These are phyloP conservation scores for Epirrhoe tristata DNA, from an alignment of 2,888 invertebrate genomes.

Conservation along the genomic window DNA sequence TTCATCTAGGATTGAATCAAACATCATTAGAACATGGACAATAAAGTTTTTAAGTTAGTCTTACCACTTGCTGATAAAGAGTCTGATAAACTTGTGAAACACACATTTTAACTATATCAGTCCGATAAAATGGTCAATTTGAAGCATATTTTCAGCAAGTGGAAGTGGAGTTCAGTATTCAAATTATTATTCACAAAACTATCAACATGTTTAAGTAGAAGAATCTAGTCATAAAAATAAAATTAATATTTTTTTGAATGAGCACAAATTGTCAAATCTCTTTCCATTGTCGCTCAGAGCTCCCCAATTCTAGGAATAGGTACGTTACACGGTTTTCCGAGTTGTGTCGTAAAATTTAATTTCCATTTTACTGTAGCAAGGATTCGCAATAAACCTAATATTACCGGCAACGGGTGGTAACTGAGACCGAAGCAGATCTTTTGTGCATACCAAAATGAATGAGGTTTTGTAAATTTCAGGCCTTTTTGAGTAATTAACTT, in stretches of 20 bases:
- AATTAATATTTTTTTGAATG: background rate
- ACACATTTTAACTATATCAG: too few relatives aligned
- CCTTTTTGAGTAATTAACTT: background rate
- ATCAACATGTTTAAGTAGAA: too few relatives aligned
- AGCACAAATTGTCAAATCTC: slow-evolving; percentile 11
- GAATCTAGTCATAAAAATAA: too few relatives aligned
- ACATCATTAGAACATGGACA: too few relatives aligned
- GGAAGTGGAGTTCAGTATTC: too few relatives aligned
- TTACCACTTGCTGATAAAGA: too few relatives aligned
- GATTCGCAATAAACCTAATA: slow-evolving; percentile 66
- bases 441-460: slow-evolving; percentile 21
- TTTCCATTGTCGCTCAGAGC: slow-evolving; percentile 22
- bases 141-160: too few relatives aligned
- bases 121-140: too few relatives aligned
- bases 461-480: background rate
- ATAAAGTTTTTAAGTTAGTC: too few relatives aligned
- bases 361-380: slow-evolving; percentile 61
- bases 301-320: slow-evolving; percentile 22
- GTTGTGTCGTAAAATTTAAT: slow-evolving; percentile 62
- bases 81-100: too few relatives aligned
- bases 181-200: too few relatives aligned
- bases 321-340: slow-evolving; percentile 26
- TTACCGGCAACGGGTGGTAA: slow-evolving; percentile 48
- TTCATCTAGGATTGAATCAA: too few relatives aligned
- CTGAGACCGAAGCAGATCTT: slow-evolving; percentile 20